These are phyloP conservation scores for Morone chrysops DNA, from an alignment of 2,113 vertebrate species.

Conservation along the genomic window DNA sequence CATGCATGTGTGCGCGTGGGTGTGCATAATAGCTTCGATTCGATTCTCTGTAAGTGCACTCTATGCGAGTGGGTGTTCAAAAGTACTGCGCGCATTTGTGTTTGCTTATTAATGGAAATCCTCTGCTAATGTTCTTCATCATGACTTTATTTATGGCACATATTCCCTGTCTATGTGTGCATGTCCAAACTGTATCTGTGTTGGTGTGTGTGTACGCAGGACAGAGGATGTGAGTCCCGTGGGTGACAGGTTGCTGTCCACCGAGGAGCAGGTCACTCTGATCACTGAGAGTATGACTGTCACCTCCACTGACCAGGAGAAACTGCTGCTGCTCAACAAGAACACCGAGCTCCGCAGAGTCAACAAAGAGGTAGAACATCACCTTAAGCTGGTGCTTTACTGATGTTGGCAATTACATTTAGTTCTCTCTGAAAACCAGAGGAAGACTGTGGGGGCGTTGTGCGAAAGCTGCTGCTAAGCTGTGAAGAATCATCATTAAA, in stretches of 20 bases:
- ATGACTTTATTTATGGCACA: slow-evolving; percentile 60
- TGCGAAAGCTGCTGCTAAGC: slow-evolving; percentile 65
- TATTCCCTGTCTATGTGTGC: slow-evolving; percentile 10
- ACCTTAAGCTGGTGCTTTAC: slow-evolving; percentile 10
- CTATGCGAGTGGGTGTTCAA: slow-evolving; percentile 75
- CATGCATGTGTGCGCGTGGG: slow-evolving; percentile 57
- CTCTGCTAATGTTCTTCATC: slow-evolving; percentile 52
- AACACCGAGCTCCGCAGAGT: slow-evolving; percentile 84
- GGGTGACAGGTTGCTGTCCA: slow-evolving; percentile 69
- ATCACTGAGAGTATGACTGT: slow-evolving; percentile 87
- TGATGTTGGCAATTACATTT: slow-evolving; percentile 60
- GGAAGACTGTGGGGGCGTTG: slow-evolving; percentile 62
- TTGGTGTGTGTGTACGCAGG: slow-evolving; percentile 53
- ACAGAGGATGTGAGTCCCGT: slow-evolving; percentile 44
- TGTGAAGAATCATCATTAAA: slow-evolving; percentile 40
- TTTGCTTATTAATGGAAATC: slow-evolving; percentile 76
- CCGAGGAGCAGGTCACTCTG: slow-evolving; percentile 82
- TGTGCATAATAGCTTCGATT: slow-evolving; percentile 74
- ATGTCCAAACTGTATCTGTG: background rate
- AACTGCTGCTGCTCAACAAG: slow-evolving; percentile 85
- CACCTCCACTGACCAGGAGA: slow-evolving; percentile 85
- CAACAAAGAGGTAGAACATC: slow-evolving; percentile 84
- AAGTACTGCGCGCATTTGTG: slow-evolving; percentile 61
- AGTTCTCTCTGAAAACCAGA: slow-evolving; percentile 54
- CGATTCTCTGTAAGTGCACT: slow-evolving; percentile 78